Conservation (phyloP, 1,140 invertebrate genomes). For the Temnothorax curvispinosus region DNA sequence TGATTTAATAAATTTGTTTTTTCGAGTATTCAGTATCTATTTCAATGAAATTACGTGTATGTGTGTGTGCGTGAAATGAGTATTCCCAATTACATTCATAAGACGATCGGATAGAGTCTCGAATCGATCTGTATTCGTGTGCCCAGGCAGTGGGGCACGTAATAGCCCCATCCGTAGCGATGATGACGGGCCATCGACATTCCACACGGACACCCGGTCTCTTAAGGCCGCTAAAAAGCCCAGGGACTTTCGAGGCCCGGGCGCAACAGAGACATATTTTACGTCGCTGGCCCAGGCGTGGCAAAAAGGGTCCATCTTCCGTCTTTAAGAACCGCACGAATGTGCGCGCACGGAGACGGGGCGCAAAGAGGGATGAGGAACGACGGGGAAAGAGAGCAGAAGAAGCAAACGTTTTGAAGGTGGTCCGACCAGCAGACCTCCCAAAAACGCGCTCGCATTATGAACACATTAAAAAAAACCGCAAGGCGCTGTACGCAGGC, state of each 20-base stretch:
- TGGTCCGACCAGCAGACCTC: slow-evolving; percentile 66
- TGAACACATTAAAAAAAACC: slow-evolving; percentile 74
- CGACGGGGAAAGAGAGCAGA: slow-evolving; percentile 35
- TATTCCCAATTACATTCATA: neutral
- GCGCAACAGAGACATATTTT: slow-evolving; percentile 82
- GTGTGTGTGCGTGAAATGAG: neutral
- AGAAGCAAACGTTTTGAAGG: slow-evolving; percentile 59
- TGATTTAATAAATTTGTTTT: slow-evolving; percentile 8
- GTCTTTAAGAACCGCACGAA: slow-evolving; percentile 58
- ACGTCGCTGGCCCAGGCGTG: slow-evolving; percentile 69
- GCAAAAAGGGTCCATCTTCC: slow-evolving; percentile 68
- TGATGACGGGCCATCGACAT: slow-evolving; percentile 81
- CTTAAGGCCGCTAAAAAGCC: slow-evolving; percentile 76
- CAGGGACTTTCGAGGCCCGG: slow-evolving; percentile 69
- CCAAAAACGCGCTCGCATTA: slow-evolving; percentile 73
- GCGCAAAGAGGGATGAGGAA: slow-evolving; percentile 15
- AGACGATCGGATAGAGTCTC: neutral
- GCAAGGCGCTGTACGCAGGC: slow-evolving; percentile 61
- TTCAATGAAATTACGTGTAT: neutral
- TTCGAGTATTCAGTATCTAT: neutral
- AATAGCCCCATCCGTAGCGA: slow-evolving; percentile 68
- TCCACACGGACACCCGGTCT: slow-evolving; percentile 78
- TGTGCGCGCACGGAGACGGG: slow-evolving; percentile 18
- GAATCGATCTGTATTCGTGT: slow-evolving; percentile 51
- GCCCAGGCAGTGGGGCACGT: neutral